Percentiles rank a stretch among this genome's conserved stretches.
phyloP scores from a whole-genome alignment of 2,797 vertebrate genomes.

The Oreonectes daqikongensis region DNA sequence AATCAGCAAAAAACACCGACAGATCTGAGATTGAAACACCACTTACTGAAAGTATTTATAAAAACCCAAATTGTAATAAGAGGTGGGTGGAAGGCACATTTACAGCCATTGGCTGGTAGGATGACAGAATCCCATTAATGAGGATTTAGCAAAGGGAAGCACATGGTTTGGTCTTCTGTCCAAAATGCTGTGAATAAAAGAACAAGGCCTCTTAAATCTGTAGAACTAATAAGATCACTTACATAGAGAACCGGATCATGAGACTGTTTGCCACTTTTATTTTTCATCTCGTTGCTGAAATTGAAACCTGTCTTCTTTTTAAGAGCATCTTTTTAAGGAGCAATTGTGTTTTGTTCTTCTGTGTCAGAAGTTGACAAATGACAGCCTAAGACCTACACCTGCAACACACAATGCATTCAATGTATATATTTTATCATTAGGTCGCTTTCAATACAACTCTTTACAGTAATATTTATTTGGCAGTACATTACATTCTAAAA shows the following conservation, averaged over 20 bases:
- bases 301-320: constrained; percentile 15
- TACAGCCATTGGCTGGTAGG: not conserved
- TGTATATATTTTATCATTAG: too few relatives aligned
- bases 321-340: constrained; percentile 23
- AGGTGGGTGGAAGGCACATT: not conserved
- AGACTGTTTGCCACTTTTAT: not conserved
- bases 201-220: constrained; percentile 1
- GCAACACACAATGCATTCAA: too few relatives aligned
- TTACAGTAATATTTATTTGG: too few relatives aligned
- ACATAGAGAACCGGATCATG: constrained; percentile 28
- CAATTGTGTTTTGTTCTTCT: too few relatives aligned
- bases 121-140: constrained; percentile 10
- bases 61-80: constrained; percentile 4
- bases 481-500: too few relatives aligned
- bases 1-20: too few relatives aligned
- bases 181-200: not conserved
- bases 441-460: not conserved
- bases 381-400: too few relatives aligned
- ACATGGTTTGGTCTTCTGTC: constrained; percentile 7
- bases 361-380: too few relatives aligned
- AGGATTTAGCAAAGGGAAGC: constrained; percentile 3
- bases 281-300: not conserved
- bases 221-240: constrained; percentile 19
- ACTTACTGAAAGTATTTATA: not conserved
- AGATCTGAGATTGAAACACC: not conserved